Evolutionary conservation across 2,113 vertebrate species (phyloP).

Genomic region (Salvator merianae): DNA sequence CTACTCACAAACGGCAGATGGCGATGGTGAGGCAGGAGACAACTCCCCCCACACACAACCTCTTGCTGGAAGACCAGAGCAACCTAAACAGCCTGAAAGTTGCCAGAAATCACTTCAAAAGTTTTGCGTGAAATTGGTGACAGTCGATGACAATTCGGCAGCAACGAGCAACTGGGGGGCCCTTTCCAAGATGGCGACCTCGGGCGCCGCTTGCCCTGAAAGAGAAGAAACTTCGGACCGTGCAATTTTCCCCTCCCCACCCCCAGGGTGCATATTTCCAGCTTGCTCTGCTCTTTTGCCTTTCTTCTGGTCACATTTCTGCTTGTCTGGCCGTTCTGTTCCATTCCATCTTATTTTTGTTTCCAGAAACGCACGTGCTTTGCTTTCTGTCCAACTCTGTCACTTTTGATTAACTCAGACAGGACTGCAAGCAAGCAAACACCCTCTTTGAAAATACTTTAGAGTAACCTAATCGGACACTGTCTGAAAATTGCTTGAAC

Average conservation of each 20-base stretch:
- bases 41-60: no score
- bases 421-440: constrained; percentile 37
- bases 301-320: constrained; percentile 44
- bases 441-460: constrained; percentile 54
- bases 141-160: no score
- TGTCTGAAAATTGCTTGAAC: constrained; percentile 57
- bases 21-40: background rate
- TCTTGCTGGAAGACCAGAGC: no score
- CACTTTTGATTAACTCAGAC: constrained; percentile 51
- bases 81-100: no score
- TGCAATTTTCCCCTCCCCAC: no score
- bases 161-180: background rate
- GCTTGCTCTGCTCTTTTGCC: background rate
- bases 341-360: background rate
- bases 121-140: background rate
- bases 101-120: background rate
- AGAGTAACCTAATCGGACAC: constrained; percentile 49
- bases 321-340: constrained; percentile 28
- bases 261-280: no score
- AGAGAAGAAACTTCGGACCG: background rate
- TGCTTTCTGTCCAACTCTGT: constrained; percentile 55
- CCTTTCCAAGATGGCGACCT: background rate
- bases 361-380: constrained; percentile 47
- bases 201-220: background rate
- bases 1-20: constrained; percentile 8